Conservation (phyloP, 2,888 invertebrate species). For the Drosophila aldrichi region DNA sequence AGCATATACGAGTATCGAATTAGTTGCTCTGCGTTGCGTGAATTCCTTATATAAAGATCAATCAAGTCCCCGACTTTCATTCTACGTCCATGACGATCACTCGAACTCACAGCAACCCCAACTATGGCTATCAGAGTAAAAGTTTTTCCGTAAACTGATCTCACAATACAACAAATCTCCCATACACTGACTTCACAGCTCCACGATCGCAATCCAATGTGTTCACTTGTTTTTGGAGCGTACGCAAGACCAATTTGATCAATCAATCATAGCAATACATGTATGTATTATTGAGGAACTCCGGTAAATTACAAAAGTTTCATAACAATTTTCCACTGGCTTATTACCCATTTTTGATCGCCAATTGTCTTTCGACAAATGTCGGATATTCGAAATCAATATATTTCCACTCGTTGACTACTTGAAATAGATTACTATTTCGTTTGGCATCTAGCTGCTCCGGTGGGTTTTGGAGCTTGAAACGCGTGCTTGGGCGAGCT, state of each 20-base stretch:
- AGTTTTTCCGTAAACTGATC: background rate
- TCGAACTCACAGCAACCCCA: background rate
- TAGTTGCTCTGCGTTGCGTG: too few species aligned
- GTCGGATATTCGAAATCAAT: conserved; percentile 91
- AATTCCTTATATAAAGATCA: too few species aligned
- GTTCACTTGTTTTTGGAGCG: background rate
- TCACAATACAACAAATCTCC: background rate
- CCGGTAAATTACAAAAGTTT: background rate
- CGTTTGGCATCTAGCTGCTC: background rate
- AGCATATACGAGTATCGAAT: too few species aligned
- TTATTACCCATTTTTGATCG: conserved; percentile 87
- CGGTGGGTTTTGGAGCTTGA: background rate
- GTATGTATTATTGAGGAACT: background rate
- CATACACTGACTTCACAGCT: background rate
- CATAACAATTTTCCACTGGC: background rate
- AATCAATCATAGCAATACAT: background rate
- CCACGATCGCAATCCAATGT: background rate
- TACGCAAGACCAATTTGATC: background rate
- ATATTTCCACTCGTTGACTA: conserved; percentile 90
- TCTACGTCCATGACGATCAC: too few species aligned
- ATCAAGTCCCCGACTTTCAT: too few species aligned
- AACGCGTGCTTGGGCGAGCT: background rate
- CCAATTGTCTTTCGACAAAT: conserved; percentile 87
- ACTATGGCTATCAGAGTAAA: background rate
- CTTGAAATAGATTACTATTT: conserved; percentile 67